Evolutionary conservation across 2,113 vertebrate genomes (phyloP).

Genomic region (Tupaia chinensis): DNA sequence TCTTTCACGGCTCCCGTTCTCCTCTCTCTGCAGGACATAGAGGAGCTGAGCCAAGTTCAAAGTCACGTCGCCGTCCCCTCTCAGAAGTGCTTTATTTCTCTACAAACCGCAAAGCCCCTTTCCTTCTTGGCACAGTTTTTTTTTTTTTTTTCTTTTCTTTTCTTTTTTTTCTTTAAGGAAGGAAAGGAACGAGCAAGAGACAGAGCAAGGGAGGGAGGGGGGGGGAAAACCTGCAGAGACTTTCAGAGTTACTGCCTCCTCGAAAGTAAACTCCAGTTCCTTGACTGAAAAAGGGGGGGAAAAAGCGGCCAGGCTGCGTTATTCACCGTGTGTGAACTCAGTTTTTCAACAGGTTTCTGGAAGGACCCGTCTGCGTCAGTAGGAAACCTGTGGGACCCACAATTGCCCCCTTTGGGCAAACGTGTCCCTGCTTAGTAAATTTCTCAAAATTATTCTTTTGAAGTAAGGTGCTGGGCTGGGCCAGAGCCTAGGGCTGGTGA

Average conservation of each 20-base stretch:
- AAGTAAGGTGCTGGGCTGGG: neutral
- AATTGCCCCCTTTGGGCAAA: slow-evolving; percentile 15
- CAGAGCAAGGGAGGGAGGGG: neutral
- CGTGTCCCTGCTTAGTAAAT: slow-evolving; percentile 66
- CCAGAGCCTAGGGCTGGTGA: neutral
- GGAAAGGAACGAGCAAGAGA: slow-evolving; percentile 69
- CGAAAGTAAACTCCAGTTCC: slow-evolving; percentile 77
- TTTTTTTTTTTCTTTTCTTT: slow-evolving; percentile 69
- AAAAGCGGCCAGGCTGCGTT: neutral
- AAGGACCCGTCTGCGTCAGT: neutral
- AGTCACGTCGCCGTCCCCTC: slow-evolving; percentile 94
- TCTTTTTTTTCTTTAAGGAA: slow-evolving; percentile 52
- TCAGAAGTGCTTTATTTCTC: slow-evolving; percentile 95
- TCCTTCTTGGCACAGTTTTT: slow-evolving; percentile 83
- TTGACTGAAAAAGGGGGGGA: slow-evolving; percentile 47
- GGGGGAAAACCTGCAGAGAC: slow-evolving; percentile 74
- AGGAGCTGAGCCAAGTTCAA: slow-evolving; percentile 99
- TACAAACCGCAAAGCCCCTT: slow-evolving; percentile 88
- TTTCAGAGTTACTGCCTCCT: slow-evolving; percentile 84
- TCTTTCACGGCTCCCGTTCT: slow-evolving; percentile 92
- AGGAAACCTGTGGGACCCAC: slow-evolving; percentile 17
- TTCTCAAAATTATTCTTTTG: slow-evolving; percentile 55
- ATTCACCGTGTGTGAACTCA: slow-evolving; percentile 55
- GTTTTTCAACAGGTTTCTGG: slow-evolving; percentile 90
- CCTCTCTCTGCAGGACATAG: slow-evolving; percentile 94